Percentiles rank a stretch among this genome's conserved stretches.
Conservation (phyloP, 2,888 invertebrate species). For the Ptychoptera albimana region DNA sequence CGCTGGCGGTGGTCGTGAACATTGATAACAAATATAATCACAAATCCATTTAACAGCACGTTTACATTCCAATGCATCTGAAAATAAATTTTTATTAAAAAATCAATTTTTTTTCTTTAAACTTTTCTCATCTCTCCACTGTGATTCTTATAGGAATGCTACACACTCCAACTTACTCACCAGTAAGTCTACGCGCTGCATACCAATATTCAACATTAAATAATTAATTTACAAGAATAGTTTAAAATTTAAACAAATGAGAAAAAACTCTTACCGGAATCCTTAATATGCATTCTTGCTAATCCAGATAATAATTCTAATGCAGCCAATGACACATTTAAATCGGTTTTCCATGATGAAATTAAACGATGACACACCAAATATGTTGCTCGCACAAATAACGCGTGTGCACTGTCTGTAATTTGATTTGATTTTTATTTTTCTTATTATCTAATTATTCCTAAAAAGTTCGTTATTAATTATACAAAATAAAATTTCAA, state of each 20-base stretch:
- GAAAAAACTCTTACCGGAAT: conserved; percentile 51
- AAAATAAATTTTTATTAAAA: neutral
- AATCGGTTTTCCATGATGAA: conserved; percentile 90
- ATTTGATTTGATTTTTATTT: conserved; percentile 6
- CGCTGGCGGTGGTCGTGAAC: conserved; percentile 82
- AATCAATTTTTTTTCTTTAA: too few species aligned
- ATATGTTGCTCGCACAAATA: conserved; percentile 85
- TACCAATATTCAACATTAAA: neutral
- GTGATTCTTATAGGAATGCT: too few species aligned
- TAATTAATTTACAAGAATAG: too few species aligned
- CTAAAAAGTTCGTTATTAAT: conserved; percentile 11
- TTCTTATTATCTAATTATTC: neutral
- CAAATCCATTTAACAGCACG: conserved; percentile 95
- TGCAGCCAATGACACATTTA: conserved; percentile 86
- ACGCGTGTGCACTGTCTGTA: conserved; percentile 67
- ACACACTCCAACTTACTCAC: conserved; percentile 17
- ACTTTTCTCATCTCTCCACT: too few species aligned
- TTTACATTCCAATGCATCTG: conserved; percentile 79
- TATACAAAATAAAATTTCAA: neutral
- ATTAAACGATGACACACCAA: conserved; percentile 88
- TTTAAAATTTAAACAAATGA: too few species aligned
- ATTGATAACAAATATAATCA: conserved; percentile 92
- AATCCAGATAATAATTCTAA: conserved; percentile 80
- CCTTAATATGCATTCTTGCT: conserved; percentile 74
- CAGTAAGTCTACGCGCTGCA: conserved; percentile 37